Percentiles rank a stretch among this genome's conserved stretches.
phyloP scores from a whole-genome alignment of 2,888 invertebrate species.

The Sarcophaga rosellei region DNA sequence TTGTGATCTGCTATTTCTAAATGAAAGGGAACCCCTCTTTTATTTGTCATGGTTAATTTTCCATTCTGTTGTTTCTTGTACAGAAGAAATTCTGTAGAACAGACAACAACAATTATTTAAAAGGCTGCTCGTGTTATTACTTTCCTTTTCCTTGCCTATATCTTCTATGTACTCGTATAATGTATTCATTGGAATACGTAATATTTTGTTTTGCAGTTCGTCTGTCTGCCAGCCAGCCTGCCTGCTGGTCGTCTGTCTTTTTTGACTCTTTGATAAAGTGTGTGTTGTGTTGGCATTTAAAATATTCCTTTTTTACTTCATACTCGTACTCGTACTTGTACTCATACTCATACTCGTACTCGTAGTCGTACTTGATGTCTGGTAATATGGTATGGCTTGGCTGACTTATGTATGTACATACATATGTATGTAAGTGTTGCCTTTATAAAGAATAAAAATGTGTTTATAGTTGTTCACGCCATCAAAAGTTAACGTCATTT shows the following conservation, averaged over 20 bases:
- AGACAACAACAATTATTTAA: constrained; percentile 21
- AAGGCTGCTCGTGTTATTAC: constrained; percentile 4
- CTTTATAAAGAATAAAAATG: constrained; percentile 31
- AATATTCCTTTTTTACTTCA: constrained; percentile 3
- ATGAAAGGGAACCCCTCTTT: not conserved
- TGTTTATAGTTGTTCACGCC: constrained; percentile 51
- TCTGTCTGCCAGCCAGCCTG: not conserved
- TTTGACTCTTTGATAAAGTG: not conserved
- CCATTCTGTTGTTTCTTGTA: not conserved
- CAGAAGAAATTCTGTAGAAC: constrained; percentile 10
- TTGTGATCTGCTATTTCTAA: not conserved
- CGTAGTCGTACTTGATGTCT: not conserved
- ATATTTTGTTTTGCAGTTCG: not conserved
- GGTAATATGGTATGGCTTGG: constrained; percentile 2
- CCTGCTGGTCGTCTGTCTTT: not conserved
- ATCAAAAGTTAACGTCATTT: constrained; percentile 63
- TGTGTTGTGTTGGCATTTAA: constrained; percentile 43
- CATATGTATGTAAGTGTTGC: not conserved
- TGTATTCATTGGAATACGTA: not conserved
- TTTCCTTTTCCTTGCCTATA: not conserved
- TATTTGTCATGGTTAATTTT: not conserved
- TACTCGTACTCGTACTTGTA: no score
- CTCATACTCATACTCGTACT: not conserved
- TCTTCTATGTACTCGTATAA: not conserved
- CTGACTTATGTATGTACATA: not conserved